Conservation (phyloP, 2,888 invertebrate species). For the Pachydiplax longipennis region DNA sequence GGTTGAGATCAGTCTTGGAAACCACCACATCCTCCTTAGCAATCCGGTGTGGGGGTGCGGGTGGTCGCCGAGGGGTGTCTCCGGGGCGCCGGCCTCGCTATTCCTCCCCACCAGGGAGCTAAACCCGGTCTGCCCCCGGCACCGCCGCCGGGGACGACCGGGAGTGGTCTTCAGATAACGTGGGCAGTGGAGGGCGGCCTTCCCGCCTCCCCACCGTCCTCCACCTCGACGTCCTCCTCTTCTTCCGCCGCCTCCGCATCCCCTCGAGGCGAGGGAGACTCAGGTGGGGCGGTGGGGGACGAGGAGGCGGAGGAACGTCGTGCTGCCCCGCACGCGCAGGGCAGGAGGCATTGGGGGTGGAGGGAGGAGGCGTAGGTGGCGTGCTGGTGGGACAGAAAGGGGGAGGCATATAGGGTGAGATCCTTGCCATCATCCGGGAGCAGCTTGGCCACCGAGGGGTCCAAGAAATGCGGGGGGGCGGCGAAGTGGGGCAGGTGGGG, state of each 20-base stretch:
- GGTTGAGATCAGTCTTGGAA: neutral
- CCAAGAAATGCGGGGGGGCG: constrained; percentile 9
- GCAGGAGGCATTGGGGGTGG: constrained; percentile 7
- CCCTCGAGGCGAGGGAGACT: constrained; percentile 58
- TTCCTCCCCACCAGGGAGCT: constrained; percentile 62
- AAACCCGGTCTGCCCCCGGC: constrained; percentile 57
- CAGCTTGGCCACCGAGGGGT: constrained; percentile 15
- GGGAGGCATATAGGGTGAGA: neutral
- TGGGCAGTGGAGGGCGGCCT: constrained; percentile 62
- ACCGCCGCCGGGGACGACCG: constrained; percentile 70
- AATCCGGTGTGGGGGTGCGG: neutral
- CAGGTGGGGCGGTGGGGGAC: neutral
- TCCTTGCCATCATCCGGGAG: neutral
- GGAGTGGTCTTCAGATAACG: constrained; percentile 85
- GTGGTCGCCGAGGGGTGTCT: constrained; percentile 43
- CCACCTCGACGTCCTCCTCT: constrained; percentile 57
- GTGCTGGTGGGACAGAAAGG: constrained; percentile 10
- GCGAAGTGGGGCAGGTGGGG: constrained; percentile 48
- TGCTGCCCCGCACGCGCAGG: neutral
- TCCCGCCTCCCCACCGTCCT: constrained; percentile 51
- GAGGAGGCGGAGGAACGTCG: neutral
- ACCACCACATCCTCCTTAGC: neutral
- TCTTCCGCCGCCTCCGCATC: constrained; percentile 70
- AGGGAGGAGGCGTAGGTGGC: constrained; percentile 27
- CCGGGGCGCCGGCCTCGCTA: constrained; percentile 55